phyloP scores from a whole-genome alignment of 1,140 invertebrate genomes.

The Drosophila ironensis region DNA sequence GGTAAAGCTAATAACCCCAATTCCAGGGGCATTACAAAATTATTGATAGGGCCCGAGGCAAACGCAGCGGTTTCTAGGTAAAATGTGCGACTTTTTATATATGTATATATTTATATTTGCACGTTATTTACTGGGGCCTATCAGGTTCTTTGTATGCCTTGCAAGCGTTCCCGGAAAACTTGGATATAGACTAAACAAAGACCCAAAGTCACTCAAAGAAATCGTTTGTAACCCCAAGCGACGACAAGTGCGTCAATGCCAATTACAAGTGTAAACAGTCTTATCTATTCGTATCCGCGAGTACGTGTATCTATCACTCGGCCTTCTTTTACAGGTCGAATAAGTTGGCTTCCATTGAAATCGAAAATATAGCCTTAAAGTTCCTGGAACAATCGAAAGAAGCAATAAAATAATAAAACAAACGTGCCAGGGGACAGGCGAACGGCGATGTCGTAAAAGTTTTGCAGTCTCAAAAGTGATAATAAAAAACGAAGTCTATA shows the following conservation, averaged over 20 bases:
- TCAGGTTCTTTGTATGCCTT: no score
- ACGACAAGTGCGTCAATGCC: slow-evolving; percentile 17
- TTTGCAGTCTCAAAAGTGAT: slow-evolving; percentile 36
- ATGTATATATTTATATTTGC: no score
- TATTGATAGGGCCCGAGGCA: no score
- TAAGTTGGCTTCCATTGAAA: not conserved
- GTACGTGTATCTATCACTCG: slow-evolving; percentile 5
- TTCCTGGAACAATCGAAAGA: slow-evolving; percentile 48
- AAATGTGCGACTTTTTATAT: no score
- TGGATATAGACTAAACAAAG: not conserved
- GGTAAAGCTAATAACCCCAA: slow-evolving; percentile 11
- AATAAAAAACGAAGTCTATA: slow-evolving; percentile 56
- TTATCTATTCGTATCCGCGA: slow-evolving; percentile 1
- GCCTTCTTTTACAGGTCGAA: not conserved
- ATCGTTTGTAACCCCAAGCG: not conserved
- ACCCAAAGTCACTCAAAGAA: no score
- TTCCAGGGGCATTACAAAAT: no score
- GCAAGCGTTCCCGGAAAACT: not conserved
- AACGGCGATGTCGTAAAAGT: slow-evolving; percentile 45
- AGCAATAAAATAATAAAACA: slow-evolving; percentile 31
- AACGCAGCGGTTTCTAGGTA: no score
- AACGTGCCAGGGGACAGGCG: slow-evolving; percentile 17
- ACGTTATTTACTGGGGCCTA: no score
- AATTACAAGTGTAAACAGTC: slow-evolving; percentile 7
- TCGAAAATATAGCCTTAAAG: slow-evolving; percentile 21